Conservation (phyloP, 2,888 invertebrate species). For the Drosophila suboccidentalis region DNA sequence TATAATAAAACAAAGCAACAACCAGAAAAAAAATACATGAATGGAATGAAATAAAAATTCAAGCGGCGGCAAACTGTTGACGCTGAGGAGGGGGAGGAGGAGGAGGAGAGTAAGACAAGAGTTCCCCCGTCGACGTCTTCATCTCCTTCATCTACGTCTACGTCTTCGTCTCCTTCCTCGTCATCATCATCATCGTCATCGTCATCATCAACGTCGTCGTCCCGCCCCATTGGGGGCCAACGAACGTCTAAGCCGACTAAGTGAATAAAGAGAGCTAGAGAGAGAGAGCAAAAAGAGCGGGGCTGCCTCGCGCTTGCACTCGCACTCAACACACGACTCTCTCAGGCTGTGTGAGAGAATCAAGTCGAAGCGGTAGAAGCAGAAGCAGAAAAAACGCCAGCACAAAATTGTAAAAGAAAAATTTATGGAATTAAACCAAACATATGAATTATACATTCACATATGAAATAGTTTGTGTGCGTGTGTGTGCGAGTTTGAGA, state of each 20-base stretch:
- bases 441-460: slow-evolving; percentile 71
- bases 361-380: slow-evolving; percentile 14
- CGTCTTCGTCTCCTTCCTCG: slow-evolving; percentile 5
- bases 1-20: slow-evolving; percentile 34
- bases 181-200: background rate
- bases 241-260: slow-evolving; percentile 77
- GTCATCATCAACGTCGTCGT: slow-evolving; percentile 30
- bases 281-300: slow-evolving; percentile 12
- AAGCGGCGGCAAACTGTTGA: slow-evolving; percentile 23
- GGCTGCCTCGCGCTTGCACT: too few relatives aligned
- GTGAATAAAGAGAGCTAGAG: slow-evolving; percentile 37
- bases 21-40: slow-evolving; percentile 50
- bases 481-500: slow-evolving; percentile 13
- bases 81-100: slow-evolving; percentile 9
- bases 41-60: slow-evolving; percentile 65
- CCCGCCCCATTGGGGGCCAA: slow-evolving; percentile 71
- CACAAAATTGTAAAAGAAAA: slow-evolving; percentile 74
- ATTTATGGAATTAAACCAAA: slow-evolving; percentile 77
- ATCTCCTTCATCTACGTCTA: slow-evolving; percentile 19
- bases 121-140: slow-evolving; percentile 27
- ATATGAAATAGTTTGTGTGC: slow-evolving; percentile 29
- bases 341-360: slow-evolving; percentile 27
- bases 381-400: slow-evolving; percentile 30
- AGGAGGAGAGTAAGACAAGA: slow-evolving; percentile 32
- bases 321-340: slow-evolving; percentile 6